Conservation (phyloP, 1,140 invertebrate genomes). For the Melanaphis sacchari region DNA sequence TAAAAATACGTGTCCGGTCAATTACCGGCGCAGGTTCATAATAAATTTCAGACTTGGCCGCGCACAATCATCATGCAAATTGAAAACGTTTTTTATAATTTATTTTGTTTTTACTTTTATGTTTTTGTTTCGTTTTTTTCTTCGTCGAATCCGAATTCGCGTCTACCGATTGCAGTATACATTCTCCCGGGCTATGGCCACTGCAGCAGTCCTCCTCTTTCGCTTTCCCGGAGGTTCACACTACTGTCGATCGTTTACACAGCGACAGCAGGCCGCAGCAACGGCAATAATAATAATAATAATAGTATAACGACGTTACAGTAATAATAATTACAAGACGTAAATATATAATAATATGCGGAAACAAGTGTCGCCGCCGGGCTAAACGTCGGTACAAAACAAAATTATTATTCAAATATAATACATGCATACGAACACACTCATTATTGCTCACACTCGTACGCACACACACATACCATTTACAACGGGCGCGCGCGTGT, state of each 20-base stretch:
- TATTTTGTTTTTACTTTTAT: background rate
- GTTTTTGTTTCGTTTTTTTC: background rate
- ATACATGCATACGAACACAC: background rate
- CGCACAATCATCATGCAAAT: conserved; percentile 54
- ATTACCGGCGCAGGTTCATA: conserved; percentile 46
- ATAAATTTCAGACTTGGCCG: conserved; percentile 48
- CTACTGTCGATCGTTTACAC: background rate
- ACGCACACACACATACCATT: background rate
- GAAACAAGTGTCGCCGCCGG: conserved; percentile 27
- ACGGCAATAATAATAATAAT: background rate
- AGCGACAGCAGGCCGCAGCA: background rate
- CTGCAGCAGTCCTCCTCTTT: background rate
- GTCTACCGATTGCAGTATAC: background rate
- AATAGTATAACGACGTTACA: conserved; percentile 1
- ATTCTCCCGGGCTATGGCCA: background rate
- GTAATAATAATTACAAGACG: background rate
- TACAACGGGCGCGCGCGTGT: background rate
- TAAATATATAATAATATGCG: background rate
- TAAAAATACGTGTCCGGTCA: conserved; percentile 55
- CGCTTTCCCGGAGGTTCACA: background rate
- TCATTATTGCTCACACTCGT: background rate
- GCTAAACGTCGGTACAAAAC: background rate
- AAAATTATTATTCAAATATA: conserved; percentile 27
- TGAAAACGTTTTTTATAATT: conserved; percentile 40
- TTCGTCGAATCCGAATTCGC: background rate